phyloP scores from a whole-genome alignment of 2,888 invertebrate genomes.

The Petrolisthes manimaculis region DNA sequence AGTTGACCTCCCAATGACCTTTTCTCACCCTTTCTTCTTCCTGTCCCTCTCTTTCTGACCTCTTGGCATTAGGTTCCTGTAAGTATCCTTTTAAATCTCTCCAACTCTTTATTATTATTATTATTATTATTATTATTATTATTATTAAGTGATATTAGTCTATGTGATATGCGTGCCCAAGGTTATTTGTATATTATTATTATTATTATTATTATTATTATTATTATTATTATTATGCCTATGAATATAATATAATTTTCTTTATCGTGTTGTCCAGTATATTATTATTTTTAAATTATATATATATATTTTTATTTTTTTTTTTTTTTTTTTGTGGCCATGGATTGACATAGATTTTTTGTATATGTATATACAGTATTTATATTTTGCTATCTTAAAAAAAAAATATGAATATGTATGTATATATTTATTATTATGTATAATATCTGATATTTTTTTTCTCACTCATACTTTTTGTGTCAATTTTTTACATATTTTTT shows the following conservation, averaged over 20 bases:
- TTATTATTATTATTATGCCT: constrained; percentile 18
- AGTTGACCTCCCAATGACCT: constrained; percentile 14
- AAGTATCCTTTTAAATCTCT: constrained; percentile 40
- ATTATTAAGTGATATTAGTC: constrained; percentile 13
- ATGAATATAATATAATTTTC: not conserved
- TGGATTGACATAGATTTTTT: not conserved
- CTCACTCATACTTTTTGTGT: not conserved
- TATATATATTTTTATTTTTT: constrained; percentile 30
- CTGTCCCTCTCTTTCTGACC: constrained; percentile 29
- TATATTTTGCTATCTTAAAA: not conserved
- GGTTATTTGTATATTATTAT: not conserved
- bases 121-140: constrained; percentile 22
- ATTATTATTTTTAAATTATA: constrained; percentile 38
- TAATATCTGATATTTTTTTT: not conserved
- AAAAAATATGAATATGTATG: not conserved
- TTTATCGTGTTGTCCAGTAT: constrained; percentile 16
- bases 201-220: not conserved
- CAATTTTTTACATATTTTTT: not conserved
- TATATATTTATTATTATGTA: not conserved
- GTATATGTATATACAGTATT: not conserved
- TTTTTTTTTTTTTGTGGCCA: not conserved
- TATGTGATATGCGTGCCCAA: not conserved
- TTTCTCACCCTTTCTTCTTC: constrained; percentile 34
- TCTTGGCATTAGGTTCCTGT: constrained; percentile 43
- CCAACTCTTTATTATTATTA: constrained; percentile 7